Base-by-base conservation (phyloP, 1,140 invertebrate genomes). In the Rhyacophila brunnea region DNA sequence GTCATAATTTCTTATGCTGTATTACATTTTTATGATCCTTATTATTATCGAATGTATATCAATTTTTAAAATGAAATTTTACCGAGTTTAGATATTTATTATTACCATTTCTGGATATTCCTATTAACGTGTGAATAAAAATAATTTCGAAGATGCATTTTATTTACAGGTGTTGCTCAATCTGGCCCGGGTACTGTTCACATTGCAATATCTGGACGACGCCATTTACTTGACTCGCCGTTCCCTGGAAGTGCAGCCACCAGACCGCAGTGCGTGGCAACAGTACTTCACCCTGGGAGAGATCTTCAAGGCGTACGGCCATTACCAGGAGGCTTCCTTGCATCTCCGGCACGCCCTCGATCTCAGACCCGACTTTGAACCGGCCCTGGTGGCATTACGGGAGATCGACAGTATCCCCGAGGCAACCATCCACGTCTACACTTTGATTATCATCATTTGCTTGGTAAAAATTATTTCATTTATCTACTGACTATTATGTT, bases 271-370 rank as follows among this genome's bases (percentile, higher is more conserved):
- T 71, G 88, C 91, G 0, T 95, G 92, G 92, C 86, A 91, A 67
- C 91, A 94, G 71, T 92, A 93, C 75, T 92, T 93, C 68, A 93
- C 90, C 7, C 79, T 93, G 11, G 91, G 88, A 19, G 87, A 91
- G 77, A 90, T 90, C 72, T 89, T 90, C 66, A 90, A 90, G 71
- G 89, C 90, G 3, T 92, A 92, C 70, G 91, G 91, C 58, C 89
- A 92, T 71, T 83, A 83, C 72, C 84, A 92, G 79, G 90, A 93
- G 74, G 91, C 91, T 40, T 82, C 87, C 14, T 78, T 91, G 40
- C 90, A 95, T 71, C 80, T 93, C 42, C 80, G 85, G 58, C 90
- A 92, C 67, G 87, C 90, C 11, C 72, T 93, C 23, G 89, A 92
- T 68, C 73, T 93, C 53, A 85, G 91, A 72, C 91, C 91, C 28